Base-by-base conservation (phyloP, 53 echinoderm and acorn worm genomes). In the Temnopleurus reevesii region DNA sequence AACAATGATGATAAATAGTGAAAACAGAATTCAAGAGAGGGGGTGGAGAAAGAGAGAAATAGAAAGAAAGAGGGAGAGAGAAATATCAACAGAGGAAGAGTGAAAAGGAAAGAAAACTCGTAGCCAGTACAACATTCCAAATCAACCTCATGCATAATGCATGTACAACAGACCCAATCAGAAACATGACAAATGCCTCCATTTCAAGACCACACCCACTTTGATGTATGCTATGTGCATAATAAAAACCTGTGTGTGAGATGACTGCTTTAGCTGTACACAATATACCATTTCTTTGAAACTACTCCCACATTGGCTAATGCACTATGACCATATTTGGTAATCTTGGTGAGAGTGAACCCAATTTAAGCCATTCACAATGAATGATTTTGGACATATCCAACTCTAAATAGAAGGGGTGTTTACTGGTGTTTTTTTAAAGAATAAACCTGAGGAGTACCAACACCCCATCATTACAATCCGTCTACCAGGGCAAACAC, bases 321-420 rank as follows among this genome's bases (percentile, higher is more conserved):
- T 8, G 19, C 71, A 63, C 38, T 41, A 38, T 71, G n/a, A 41
- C 71, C 71, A 71, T 71, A 71, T 71, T 71, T 71, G 71, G 71
- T 8, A 36, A 71, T 71, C n/a, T 38, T 19, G 15, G 41, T 36
- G 71, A 71, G 41, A 71, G 71, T 71, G 19, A 71, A 71, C 21
- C n/a, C 9, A 8, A 8, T 41, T 8, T 8, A 6, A 71, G 21
- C 71, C 71, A 71, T 36, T 71, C 27, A 27, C 36, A 71, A 17
- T 3, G 21, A 38, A 23, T 38, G 30, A n/a, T 38, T 41, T 41
- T 71, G 71, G 71, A 71, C 41, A 38, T 36, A 71, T 71, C 41
- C 41, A 71, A 38, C 3, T 71, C 41, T 13, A 71, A 8, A 71
- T 12, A 1, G 15, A 8, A 41, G 71, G 71, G 71, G 71, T 71